These are phyloP conservation scores for Ganaspis sp. DNA, from an alignment of 1,140 invertebrate genomes.

Conservation along the genomic window DNA sequence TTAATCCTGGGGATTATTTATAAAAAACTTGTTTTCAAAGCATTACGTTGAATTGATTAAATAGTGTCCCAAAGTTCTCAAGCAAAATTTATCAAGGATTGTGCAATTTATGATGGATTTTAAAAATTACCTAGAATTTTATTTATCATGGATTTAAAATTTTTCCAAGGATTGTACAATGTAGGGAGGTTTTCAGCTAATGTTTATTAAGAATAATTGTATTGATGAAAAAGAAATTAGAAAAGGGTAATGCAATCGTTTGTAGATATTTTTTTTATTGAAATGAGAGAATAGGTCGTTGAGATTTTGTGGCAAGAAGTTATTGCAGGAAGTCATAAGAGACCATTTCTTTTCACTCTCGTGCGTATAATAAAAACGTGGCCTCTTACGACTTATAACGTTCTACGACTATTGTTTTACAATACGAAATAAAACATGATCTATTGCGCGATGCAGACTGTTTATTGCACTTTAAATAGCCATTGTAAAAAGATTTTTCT, in stretches of 20 bases:
- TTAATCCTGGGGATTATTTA: neutral
- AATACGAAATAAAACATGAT: slow-evolving; percentile 11
- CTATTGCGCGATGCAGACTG: neutral
- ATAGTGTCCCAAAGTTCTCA: too few relatives aligned
- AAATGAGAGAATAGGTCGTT: neutral
- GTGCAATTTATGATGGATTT: too few relatives aligned
- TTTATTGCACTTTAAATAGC: neutral
- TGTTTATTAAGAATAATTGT: too few relatives aligned
- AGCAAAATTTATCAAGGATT: too few relatives aligned
- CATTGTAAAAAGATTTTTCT: neutral
- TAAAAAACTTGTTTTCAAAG: too few relatives aligned
- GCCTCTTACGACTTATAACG: slow-evolving; percentile 9
- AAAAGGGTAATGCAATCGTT: neutral
- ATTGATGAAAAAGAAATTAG: neutral
- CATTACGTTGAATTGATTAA: too few relatives aligned
- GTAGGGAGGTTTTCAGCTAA: too few relatives aligned
- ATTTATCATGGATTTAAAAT: too few relatives aligned
- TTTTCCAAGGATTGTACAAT: too few relatives aligned
- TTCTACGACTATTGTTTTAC: slow-evolving; percentile 10
- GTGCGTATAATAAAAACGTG: slow-evolving; percentile 5
- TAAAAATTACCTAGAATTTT: too few relatives aligned
- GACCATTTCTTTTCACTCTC: slow-evolving; percentile 9
- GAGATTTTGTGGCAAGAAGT: slow-evolving; percentile 9
- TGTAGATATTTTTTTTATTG: neutral
- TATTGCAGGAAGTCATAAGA: slow-evolving; percentile 13